phyloP scores from a whole-genome alignment of 2,113 vertebrate genomes.

The Octodon degus region DNA sequence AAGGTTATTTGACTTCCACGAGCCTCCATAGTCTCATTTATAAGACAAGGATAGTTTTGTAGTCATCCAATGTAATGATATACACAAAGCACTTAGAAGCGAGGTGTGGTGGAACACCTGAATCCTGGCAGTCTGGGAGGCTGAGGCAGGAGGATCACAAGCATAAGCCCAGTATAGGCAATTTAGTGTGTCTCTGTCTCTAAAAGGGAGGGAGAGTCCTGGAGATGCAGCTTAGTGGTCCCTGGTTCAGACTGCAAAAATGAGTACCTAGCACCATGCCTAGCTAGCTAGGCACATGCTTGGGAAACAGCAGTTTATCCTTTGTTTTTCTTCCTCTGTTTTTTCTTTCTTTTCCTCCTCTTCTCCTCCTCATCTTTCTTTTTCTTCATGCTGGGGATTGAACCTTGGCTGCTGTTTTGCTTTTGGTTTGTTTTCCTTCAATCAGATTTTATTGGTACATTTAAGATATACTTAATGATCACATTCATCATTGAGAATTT shows the following conservation, averaged over 20 bases:
- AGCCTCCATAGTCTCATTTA: background rate
- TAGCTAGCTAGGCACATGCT: background rate
- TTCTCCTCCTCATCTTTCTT: background rate
- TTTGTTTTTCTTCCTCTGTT: background rate
- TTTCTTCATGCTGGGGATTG: background rate
- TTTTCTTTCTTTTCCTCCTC: background rate
- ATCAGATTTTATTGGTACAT: background rate
- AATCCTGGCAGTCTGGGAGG: background rate
- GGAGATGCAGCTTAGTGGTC: background rate
- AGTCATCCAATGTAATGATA: rapidly evolving
- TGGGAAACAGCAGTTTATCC: background rate
- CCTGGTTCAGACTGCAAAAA: background rate
- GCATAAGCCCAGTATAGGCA: background rate
- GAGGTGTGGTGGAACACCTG: background rate
- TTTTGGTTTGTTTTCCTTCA: background rate
- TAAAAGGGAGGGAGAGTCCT: no score
- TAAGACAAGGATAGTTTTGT: no score
- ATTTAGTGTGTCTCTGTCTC: background rate
- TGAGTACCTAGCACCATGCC: background rate
- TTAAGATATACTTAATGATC: background rate
- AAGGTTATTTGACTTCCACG: background rate
- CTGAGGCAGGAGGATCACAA: background rate
- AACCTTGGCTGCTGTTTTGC: background rate
- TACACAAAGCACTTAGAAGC: background rate
- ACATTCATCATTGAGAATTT: background rate